These are phyloP conservation scores for Chamaetylas fuelleborni DNA, from an alignment of 2,113 vertebrate genomes.

Conservation along the genomic window DNA sequence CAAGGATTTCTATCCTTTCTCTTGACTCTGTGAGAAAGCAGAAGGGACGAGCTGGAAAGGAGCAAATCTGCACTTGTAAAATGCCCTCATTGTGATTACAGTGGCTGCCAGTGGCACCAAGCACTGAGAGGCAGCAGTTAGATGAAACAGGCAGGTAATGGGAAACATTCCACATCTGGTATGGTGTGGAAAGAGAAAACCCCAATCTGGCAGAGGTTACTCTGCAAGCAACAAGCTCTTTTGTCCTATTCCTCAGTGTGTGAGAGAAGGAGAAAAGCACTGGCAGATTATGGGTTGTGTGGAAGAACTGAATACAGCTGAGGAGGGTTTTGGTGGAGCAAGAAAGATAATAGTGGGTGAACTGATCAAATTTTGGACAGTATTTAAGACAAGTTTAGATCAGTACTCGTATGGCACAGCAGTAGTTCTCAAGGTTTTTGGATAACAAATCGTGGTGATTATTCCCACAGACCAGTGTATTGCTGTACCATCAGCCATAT, in stretches of 20 bases:
- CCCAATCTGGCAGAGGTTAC: neutral
- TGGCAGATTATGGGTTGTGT: neutral
- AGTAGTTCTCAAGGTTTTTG: neutral
- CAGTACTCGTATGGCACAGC: neutral
- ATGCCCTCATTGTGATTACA: too few species aligned
- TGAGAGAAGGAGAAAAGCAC: accelerated
- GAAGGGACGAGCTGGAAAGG: neutral
- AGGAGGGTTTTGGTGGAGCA: neutral
- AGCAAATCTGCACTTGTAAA: neutral
- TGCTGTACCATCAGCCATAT: neutral
- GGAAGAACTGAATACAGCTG: neutral
- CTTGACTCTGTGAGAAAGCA: neutral
- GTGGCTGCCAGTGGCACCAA: neutral
- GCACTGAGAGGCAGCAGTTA: neutral
- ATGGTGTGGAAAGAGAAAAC: neutral
- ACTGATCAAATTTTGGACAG: neutral
- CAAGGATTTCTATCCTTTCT: neutral
- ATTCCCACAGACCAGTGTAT: neutral
- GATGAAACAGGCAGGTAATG: neutral
- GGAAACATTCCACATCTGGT: neutral
- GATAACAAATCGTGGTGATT: neutral
- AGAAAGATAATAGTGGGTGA: neutral
- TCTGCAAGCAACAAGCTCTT: neutral
- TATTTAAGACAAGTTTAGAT: neutral
- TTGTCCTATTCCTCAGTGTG: neutral